These are phyloP conservation scores for Drosophila mimetica DNA, from an alignment of 2,888 invertebrate genomes.

Conservation along the genomic window DNA sequence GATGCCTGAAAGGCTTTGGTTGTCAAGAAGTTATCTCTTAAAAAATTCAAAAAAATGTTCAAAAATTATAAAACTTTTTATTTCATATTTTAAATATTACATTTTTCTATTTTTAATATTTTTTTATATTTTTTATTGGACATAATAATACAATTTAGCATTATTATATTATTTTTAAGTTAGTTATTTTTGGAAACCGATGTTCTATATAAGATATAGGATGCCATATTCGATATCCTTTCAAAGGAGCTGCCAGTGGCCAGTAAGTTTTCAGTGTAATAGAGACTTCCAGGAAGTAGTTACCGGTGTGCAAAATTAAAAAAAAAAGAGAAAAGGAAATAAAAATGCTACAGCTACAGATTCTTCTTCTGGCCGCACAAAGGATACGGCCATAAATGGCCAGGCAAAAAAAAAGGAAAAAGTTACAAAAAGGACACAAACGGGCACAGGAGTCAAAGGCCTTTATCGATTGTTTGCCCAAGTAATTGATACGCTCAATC, in stretches of 20 bases:
- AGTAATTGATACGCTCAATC: conserved; percentile 76
- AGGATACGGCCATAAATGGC: conserved; percentile 25
- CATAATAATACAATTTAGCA: too few species aligned
- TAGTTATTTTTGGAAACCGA: too few species aligned
- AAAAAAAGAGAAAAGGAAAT: conserved; percentile 1
- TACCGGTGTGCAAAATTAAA: conserved; percentile 43
- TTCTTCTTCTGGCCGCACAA: conserved; percentile 33
- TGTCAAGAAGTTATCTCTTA: too few species aligned
- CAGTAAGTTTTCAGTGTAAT: conserved; percentile 39
- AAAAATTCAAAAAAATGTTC: too few species aligned
- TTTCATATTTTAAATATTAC: too few species aligned
- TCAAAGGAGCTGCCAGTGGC: conserved; percentile 28
- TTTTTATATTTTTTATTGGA: too few species aligned
- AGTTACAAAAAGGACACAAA: conserved; percentile 6
- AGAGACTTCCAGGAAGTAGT: conserved; percentile 70
- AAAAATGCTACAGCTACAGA: conserved; percentile 4
- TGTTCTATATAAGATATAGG: too few species aligned
- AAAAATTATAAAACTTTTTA: too few species aligned
- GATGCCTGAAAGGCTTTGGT: too few species aligned
- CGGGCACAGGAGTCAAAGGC: conserved; percentile 27
- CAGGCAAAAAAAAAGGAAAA: conserved; percentile 26
- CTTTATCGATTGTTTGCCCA: conserved; percentile 70
- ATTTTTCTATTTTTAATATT: too few species aligned
- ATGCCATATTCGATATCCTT: too few species aligned
- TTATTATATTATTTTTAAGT: too few species aligned